Conservation (phyloP, 2,797 vertebrate genomes). For the Acridotheres tristis region DNA sequence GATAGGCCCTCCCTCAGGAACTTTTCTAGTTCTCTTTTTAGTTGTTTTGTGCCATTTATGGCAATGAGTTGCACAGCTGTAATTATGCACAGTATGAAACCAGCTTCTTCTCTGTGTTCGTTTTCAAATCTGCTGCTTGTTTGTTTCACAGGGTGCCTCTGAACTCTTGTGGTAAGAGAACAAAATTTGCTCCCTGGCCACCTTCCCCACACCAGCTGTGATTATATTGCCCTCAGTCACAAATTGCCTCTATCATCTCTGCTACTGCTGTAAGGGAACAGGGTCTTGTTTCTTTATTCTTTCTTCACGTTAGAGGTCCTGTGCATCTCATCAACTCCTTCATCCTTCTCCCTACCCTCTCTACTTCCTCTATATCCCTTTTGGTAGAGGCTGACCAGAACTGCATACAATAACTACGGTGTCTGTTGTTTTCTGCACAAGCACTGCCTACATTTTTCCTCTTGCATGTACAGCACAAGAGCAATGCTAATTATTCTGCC, state of each 20-base stretch:
- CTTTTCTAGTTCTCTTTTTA: background rate
- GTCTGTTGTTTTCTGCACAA: background rate
- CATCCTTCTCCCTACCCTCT: background rate
- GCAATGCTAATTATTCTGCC: background rate
- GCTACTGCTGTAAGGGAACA: background rate
- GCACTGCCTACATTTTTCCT: background rate
- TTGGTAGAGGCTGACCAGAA: background rate
- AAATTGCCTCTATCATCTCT: background rate
- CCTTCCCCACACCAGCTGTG: background rate
- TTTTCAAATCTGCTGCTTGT: constrained; percentile 4
- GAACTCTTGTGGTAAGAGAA: background rate
- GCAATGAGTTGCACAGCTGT: background rate
- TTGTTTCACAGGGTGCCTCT: background rate
- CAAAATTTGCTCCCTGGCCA: background rate
- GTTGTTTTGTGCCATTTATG: constrained; percentile 30
- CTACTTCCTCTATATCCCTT: background rate
- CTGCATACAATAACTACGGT: background rate
- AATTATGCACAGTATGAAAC: background rate
- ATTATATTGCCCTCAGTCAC: background rate
- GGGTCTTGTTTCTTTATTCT: background rate
- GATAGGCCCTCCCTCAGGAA: background rate
- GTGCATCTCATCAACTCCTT: background rate
- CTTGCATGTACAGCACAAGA: background rate
- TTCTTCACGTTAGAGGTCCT: background rate
- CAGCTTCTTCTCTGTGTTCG: background rate